Percentiles rank a stretch among this genome's conserved stretches.
phyloP scores from a whole-genome alignment of 2,113 vertebrate species.

The Mystacornis crossleyi region DNA sequence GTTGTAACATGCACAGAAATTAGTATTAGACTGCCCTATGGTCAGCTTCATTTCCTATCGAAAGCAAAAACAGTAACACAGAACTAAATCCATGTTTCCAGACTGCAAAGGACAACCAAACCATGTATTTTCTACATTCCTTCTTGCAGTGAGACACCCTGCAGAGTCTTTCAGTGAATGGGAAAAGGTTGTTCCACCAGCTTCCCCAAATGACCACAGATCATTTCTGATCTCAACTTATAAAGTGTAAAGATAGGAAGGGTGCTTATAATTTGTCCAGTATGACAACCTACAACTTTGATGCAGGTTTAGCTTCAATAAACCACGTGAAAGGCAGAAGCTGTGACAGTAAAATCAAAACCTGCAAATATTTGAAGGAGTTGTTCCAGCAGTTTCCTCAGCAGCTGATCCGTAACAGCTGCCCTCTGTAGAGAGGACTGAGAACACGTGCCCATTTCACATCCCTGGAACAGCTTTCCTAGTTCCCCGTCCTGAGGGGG shows the following conservation, averaged over 20 bases:
- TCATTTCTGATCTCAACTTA: background rate
- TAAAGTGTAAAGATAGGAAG: background rate
- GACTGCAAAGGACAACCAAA: background rate
- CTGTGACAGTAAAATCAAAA: background rate
- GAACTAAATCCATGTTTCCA: background rate
- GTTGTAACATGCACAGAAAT: background rate
- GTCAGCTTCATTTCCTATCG: background rate
- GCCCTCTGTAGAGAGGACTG: background rate
- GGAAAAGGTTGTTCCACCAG: background rate
- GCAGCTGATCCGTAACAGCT: background rate
- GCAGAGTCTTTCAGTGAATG: background rate
- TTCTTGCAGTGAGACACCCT: background rate
- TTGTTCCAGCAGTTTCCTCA: background rate
- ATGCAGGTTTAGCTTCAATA: background rate
- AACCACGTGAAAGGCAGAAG: background rate
- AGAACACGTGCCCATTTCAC: background rate
- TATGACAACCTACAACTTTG: background rate
- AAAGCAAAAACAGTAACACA: background rate
- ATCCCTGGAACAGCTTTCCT: background rate
- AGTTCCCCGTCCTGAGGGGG: background rate
- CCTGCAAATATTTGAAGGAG: background rate
- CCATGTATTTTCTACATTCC: background rate
- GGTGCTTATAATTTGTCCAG: background rate
- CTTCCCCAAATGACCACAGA: background rate
- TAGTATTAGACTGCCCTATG: background rate